Percentiles rank a stretch among this genome's conserved stretches.
These are phyloP conservation scores for Scomber scombrus DNA, from an alignment of 2,113 vertebrate species.

Conservation along the genomic window DNA sequence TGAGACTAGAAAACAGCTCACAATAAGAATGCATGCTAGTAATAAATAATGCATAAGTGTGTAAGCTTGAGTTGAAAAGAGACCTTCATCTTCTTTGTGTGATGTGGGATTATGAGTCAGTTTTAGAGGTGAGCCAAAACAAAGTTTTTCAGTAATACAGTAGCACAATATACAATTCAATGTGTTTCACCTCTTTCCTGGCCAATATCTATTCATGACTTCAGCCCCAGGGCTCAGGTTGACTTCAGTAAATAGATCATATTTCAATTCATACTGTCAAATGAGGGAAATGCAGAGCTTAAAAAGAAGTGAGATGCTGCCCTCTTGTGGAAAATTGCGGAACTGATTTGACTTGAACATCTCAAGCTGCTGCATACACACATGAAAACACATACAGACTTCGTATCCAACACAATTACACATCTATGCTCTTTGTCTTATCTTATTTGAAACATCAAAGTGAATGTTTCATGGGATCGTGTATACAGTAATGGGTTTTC, in stretches of 20 bases:
- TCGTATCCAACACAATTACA: too few species aligned
- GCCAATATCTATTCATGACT: constrained; percentile 70
- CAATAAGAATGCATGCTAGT: neutral
- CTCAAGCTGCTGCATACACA: too few species aligned
- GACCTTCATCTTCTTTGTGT: neutral
- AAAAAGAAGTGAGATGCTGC: constrained; percentile 62
- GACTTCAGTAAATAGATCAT: constrained; percentile 38
- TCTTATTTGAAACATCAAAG: neutral
- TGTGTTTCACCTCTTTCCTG: constrained; percentile 48
- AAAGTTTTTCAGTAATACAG: constrained; percentile 5
- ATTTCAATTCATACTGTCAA: constrained; percentile 21
- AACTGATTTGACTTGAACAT: neutral
- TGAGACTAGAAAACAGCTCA: neutral
- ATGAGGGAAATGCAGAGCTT: neutral
- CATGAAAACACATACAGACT: too few species aligned
- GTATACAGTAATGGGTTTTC: neutral
- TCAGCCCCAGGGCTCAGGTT: constrained; percentile 2
- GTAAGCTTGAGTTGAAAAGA: neutral
- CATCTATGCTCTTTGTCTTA: too few species aligned
- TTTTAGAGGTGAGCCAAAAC: neutral
- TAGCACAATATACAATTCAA: constrained; percentile 29
- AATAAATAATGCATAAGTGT: neutral
- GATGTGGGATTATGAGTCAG: neutral
- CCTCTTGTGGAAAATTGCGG: constrained; percentile 70
- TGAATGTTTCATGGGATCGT: neutral